Evolutionary conservation across 2,888 invertebrate genomes (phyloP).

Genomic region (Diarsia brunnea): DNA sequence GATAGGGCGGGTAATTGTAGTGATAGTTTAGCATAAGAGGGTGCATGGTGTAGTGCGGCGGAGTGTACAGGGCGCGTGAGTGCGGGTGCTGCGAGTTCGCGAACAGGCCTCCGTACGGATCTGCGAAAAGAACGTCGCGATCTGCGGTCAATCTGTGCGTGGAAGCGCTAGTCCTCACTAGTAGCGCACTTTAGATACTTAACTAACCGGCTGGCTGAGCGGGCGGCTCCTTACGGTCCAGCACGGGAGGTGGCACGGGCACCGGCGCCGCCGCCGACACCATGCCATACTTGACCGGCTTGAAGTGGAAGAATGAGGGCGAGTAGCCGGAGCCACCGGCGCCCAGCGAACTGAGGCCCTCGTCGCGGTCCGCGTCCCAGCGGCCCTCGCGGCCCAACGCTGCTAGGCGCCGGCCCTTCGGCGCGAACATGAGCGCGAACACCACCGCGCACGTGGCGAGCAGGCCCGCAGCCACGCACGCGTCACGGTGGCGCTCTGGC

Average conservation of each 20-base stretch:
- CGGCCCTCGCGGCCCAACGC: constrained; percentile 97
- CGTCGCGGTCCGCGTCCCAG: constrained; percentile 95
- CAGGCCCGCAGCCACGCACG: constrained; percentile 97
- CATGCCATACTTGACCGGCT: constrained; percentile 95
- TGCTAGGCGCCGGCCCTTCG: constrained; percentile 97
- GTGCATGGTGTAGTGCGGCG: constrained; percentile 89
- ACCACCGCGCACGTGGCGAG: constrained; percentile 96
- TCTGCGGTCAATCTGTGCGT: constrained; percentile 79
- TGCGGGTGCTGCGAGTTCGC: constrained; percentile 86
- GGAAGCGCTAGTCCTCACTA: constrained; percentile 87
- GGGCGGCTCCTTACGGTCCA: constrained; percentile 90
- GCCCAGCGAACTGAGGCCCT: constrained; percentile 95
- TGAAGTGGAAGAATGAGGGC: constrained; percentile 98
- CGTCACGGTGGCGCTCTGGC: constrained; percentile 95
- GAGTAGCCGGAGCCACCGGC: constrained; percentile 96
- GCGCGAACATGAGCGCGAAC: constrained; percentile 98
- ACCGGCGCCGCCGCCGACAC: constrained; percentile 89
- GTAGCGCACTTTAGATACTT: constrained; percentile 89
- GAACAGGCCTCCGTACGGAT: constrained; percentile 87
- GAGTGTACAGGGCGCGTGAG: constrained; percentile 87
- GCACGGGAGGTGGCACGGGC: constrained; percentile 84
- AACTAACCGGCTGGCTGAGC: constrained; percentile 91
- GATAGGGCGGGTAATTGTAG: constrained; percentile 88
- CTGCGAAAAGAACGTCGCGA: constrained; percentile 85
- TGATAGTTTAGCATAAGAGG: constrained; percentile 87